phyloP scores from a whole-genome alignment of 2,113 vertebrate species.

The Lycaon pictus region DNA sequence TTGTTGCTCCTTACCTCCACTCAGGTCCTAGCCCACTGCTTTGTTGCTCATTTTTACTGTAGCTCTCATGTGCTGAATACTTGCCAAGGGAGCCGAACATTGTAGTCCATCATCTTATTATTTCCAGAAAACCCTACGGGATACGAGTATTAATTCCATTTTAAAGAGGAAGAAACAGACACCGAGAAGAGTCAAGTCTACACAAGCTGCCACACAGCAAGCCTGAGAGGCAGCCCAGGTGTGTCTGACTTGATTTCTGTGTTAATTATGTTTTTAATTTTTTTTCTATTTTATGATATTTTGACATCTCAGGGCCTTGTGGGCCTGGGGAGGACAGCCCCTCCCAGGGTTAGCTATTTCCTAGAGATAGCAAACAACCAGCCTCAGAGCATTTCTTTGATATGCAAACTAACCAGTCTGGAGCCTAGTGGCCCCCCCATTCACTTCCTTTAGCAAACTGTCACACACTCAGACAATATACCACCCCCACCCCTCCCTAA shows the following conservation, averaged over 20 bases:
- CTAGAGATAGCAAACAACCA: neutral
- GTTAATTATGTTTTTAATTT: neutral
- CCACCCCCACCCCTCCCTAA: no score
- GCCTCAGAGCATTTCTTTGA: neutral
- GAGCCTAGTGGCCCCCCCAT: neutral
- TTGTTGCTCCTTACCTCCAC: neutral
- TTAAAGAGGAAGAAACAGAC: neutral
- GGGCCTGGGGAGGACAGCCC: neutral
- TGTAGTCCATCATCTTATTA: neutral
- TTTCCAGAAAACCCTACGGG: neutral
- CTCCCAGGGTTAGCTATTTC: neutral
- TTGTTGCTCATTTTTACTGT: neutral
- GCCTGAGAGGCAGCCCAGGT: no score
- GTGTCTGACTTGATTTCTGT: neutral
- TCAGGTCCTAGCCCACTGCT: neutral
- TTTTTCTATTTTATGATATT: neutral
- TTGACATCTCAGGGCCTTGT: neutral
- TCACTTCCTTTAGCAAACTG: neutral
- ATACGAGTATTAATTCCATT: no score
- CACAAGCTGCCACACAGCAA: neutral
- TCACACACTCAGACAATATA: neutral
- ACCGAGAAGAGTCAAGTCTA: neutral
- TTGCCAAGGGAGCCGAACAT: neutral
- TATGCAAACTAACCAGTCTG: neutral
- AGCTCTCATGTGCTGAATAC: neutral